A percentile compares a stretch with the other conserved stretches of the same genome.
Conservation (phyloP, 2,888 invertebrate species). For the Coelinius sp. region DNA sequence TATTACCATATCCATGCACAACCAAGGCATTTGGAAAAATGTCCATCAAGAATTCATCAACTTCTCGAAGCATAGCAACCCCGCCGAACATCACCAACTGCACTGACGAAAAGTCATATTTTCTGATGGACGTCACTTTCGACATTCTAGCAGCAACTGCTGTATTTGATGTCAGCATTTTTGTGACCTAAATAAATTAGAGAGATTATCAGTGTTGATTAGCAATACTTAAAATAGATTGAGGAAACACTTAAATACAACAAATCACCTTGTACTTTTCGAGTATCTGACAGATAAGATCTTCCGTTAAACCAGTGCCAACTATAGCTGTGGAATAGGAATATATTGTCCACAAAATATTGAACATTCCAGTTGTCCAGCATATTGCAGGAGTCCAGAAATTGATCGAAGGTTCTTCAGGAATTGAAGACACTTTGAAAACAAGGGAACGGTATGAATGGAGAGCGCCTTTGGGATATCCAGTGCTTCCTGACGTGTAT, state of each 20-base stretch:
- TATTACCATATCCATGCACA: neutral
- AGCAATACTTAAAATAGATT: neutral
- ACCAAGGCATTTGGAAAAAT: constrained; percentile 12
- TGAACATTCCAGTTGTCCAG: constrained; percentile 49
- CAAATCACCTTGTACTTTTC: constrained; percentile 48
- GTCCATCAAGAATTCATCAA: neutral
- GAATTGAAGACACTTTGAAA: neutral
- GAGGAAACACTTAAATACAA: neutral
- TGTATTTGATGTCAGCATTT: constrained; percentile 44
- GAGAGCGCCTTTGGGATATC: constrained; percentile 52
- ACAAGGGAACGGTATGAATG: constrained; percentile 46
- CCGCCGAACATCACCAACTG: constrained; percentile 42
- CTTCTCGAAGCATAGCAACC: constrained; percentile 37
- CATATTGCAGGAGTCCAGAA: constrained; percentile 49
- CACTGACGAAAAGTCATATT: constrained; percentile 51
- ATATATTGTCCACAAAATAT: constrained; percentile 38
- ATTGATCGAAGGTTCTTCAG: constrained; percentile 17
- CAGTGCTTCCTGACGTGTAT: constrained; percentile 54
- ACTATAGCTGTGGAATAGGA: constrained; percentile 44
- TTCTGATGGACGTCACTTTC: constrained; percentile 34
- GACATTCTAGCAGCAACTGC: constrained; percentile 44
- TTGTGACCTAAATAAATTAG: constrained; percentile 42
- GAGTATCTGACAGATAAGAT: constrained; percentile 41
- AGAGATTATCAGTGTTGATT: neutral
- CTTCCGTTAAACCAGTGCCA: constrained; percentile 43